These are phyloP conservation scores for Pelobates cultripes DNA, from an alignment of 2,797 vertebrate species.

Conservation along the genomic window DNA sequence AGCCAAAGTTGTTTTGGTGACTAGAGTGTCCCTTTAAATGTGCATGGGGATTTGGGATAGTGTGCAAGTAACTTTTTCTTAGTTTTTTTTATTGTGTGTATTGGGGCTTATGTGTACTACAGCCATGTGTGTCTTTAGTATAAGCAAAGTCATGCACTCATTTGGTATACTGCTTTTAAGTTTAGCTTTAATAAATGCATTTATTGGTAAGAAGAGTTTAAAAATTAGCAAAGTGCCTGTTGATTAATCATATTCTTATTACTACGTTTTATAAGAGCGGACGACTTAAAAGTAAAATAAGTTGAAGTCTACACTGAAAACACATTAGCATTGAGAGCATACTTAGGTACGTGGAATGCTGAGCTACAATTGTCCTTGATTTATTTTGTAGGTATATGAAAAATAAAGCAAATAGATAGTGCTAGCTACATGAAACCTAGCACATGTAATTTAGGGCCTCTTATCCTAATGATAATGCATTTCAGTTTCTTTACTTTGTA, in stretches of 20 bases:
- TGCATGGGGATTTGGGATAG: no score
- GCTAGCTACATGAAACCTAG: neutral
- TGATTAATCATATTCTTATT: slow-evolving; percentile 25
- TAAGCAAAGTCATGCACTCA: no score
- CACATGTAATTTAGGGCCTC: slow-evolving; percentile 25
- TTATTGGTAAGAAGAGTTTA: neutral
- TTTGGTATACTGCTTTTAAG: no score
- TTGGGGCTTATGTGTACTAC: no score
- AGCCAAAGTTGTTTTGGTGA: no score
- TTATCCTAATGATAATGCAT: slow-evolving; percentile 26
- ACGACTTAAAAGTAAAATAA: slow-evolving; percentile 22
- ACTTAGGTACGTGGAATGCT: slow-evolving; percentile 35
- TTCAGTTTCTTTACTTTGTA: neutral
- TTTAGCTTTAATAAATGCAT: neutral
- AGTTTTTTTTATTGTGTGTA: no score
- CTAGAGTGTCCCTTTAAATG: no score
- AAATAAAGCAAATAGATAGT: neutral
- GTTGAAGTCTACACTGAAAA: slow-evolving; percentile 6
- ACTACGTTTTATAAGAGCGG: neutral
- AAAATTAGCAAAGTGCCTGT: slow-evolving; percentile 22
- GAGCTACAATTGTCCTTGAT: slow-evolving; percentile 22
- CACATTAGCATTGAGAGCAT: slow-evolving; percentile 23
- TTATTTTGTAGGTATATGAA: neutral
- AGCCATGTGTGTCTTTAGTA: no score
- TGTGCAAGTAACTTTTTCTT: no score